Percentiles rank a stretch among this genome's conserved stretches.
Evolutionary conservation across 2,888 invertebrate species (phyloP).

Genomic region (Anthoptus insignis): DNA sequence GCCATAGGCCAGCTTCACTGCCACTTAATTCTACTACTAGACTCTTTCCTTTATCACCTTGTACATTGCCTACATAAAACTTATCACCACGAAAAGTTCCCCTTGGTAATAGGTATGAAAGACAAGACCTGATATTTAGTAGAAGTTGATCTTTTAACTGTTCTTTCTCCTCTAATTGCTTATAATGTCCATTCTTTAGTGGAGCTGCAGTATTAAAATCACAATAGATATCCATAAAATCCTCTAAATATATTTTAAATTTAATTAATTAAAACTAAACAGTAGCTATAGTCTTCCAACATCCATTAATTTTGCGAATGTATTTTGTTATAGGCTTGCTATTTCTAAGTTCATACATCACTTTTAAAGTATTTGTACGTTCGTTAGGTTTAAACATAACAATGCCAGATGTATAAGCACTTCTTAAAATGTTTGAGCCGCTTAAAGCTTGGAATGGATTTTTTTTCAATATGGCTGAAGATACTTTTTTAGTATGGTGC

Average conservation of each 20-base stretch:
- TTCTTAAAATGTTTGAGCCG: slow-evolving; percentile 11
- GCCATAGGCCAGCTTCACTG: slow-evolving; percentile 20
- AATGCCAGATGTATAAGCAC: slow-evolving; percentile 12
- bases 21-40: slow-evolving; percentile 20
- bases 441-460: slow-evolving; percentile 7
- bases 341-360: slow-evolving; percentile 13
- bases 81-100: slow-evolving; percentile 30
- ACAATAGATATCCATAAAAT: slow-evolving; percentile 10
- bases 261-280: too few relatives aligned
- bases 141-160: slow-evolving; percentile 6
- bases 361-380: slow-evolving; percentile 8
- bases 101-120: slow-evolving; percentile 25
- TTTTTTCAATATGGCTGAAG: slow-evolving; percentile 1
- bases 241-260: neutral
- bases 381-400: slow-evolving; percentile 8
- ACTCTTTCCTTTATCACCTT: slow-evolving; percentile 24
- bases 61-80: slow-evolving; percentile 15
- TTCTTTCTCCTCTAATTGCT: slow-evolving; percentile 1
- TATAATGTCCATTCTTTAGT: slow-evolving; percentile 6
- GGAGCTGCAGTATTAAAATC: too few relatives aligned
- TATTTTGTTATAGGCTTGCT: slow-evolving; percentile 17
- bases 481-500: slow-evolving; percentile 6
- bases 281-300: slow-evolving; percentile 2
- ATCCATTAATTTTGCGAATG: neutral
- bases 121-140: slow-evolving; percentile 20